Evolutionary conservation across 1,140 invertebrate species (phyloP), one percentile per base, ranked within the genome.

Genomic region (Drosophila nigromelanica): DNA sequence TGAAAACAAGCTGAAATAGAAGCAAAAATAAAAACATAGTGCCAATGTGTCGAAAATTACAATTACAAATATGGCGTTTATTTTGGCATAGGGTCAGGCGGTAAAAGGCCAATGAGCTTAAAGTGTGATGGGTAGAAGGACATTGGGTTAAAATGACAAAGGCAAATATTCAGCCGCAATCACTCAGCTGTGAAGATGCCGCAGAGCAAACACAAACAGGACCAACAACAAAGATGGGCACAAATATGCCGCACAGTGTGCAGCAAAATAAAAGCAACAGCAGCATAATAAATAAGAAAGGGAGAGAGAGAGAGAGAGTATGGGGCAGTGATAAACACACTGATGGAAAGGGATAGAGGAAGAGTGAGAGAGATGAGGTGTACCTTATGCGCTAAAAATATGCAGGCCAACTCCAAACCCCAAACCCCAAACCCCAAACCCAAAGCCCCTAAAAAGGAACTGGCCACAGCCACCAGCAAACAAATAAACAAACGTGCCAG

Each of bases 181-280:
- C 83, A 79, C 54, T 83, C 83, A 78, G 76, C 83, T 89, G 83
- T 89, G 73, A 89, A 80, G 78, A 89, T 79, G 79, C 78, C 76
- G 78, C 76, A 76, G 68, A 76, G 67, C 64, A 87, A 87, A 87
- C 73, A 87, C 60, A 81, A 67, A 71, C 55, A 70, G 66, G 37
- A 56, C 55, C 33, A 62, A 54, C 59, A 42, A 43, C 40, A 62
- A 35, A 63, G 15, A 30, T 11, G 14, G 5, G 14, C 67, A 55
- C 48, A 68, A 60, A 60, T 43, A 51, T 50, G 45, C 51, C 30
- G 27, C 52, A 59, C 75, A 82, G 75, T 71, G 80, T 51, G 70
- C 58, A 52, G 33, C 56, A 69, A 72, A 71, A 78, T 47, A 39
- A 73, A 55, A 43, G 74, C 67, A 85, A 60, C 64, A 45, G 43